Evolutionary conservation across 1,140 invertebrate species (phyloP), one percentile per base, ranked within the genome.

Genomic region (Hyles euphorbiae): DNA sequence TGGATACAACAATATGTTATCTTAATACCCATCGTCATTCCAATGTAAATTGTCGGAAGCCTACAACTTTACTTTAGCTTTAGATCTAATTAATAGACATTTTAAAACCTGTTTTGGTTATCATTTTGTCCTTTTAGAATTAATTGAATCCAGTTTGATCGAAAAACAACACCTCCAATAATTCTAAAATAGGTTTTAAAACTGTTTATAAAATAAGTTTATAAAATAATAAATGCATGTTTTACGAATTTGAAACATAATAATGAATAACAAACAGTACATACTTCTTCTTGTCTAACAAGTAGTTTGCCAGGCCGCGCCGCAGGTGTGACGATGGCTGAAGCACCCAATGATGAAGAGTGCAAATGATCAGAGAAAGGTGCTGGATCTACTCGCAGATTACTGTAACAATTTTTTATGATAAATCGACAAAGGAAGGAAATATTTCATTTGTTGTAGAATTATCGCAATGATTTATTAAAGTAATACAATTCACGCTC

Each of bases 261-360:
- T 5, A 33, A 34, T n/a, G n/a, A 40, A 40, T 40, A 32, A 33
- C 1, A 33, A 52, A 7, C 9, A 40, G 22, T 3, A 10, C 55
- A 53, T 47, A 83, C 81, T 73, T 85, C 82, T 45, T 87, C 82
- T 50, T 87, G 82, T 3, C 84, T 33, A 0, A 87, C 82, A n/a
- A 83, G 71, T 63, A 87, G 61, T 2, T 76, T 67, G 9, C 76
- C 79, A 3, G 81, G 79, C 0, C 83, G 40, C 0, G 81, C 77
- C 0, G 75, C 79, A 0, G 81, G 77, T 2, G 78, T 75, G 3
- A 81, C 44, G 22, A 87, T 60, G 9, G 81, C 83, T 3, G 83
- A 70, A 0, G 78, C 83, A 43, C 83, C 83, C 55, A 87, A 59
- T 0, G 83, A 79, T 32, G 81, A 71, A 44, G 81, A 65, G 58